Base-by-base conservation (phyloP, 2,888 invertebrate species). In the Arctia plantaginis region DNA sequence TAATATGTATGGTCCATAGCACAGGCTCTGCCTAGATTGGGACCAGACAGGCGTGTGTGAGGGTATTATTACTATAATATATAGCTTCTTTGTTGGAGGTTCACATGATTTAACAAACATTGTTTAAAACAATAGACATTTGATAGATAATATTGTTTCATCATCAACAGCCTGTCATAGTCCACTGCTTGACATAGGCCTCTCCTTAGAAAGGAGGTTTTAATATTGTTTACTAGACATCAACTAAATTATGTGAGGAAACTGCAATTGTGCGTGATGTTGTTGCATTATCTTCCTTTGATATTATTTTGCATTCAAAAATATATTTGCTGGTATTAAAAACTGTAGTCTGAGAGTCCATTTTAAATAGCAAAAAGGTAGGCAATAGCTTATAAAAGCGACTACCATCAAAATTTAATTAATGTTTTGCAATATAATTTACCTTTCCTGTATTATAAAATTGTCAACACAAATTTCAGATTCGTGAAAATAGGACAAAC, bases 1-100 rank as follows among this genome's bases (percentile, higher is more conserved):
- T n/a, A n/a, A n/a, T n/a, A n/a, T n/a, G n/a, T n/a, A n/a, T n/a
- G n/a, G n/a, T n/a, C n/a, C n/a, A n/a, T n/a, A n/a, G n/a, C n/a
- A n/a, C n/a, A n/a, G n/a, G n/a, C n/a, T n/a, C n/a, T n/a, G n/a
- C n/a, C n/a, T n/a, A n/a, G n/a, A n/a, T n/a, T n/a, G n/a, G n/a
- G n/a, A n/a, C n/a, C n/a, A n/a, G n/a, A n/a, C n/a, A n/a, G n/a
- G n/a, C n/a, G n/a, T n/a, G n/a, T n/a, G n/a, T n/a, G n/a, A n/a
- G n/a, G n/a, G n/a, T n/a, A n/a, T n/a, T n/a, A n/a, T n/a, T n/a
- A n/a, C n/a, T n/a, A n/a, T n/a, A n/a, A 51, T 66, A 44, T 69
- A 66, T 70, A 33, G 70, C 27, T 70, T 69, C 65, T 73, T 73
- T 73, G 39, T 51, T 44, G 66, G 33, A n/a, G 2, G 23, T 41